A percentile compares a stretch with the other conserved stretches of the same genome.
Evolutionary conservation across 2,797 vertebrate species (phyloP).

Genomic region (Sebastes iracundus): DNA sequence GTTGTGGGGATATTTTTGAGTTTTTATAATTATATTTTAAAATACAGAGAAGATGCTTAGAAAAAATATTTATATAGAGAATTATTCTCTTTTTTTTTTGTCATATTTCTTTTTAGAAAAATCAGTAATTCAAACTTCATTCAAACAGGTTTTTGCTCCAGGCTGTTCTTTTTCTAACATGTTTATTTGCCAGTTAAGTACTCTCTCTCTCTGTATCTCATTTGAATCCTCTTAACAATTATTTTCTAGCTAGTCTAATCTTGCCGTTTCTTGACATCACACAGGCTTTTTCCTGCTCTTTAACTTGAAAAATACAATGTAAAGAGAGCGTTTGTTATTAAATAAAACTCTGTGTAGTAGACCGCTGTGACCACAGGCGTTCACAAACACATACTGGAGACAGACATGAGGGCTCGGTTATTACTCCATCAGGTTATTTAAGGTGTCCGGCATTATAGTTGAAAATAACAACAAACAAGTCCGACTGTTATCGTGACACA

Average conservation of each 20-base stretch:
- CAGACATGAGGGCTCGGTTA: slow-evolving; percentile 43
- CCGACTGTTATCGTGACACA: slow-evolving; percentile 74
- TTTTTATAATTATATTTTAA: slow-evolving; percentile 31
- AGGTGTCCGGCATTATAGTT: slow-evolving; percentile 63
- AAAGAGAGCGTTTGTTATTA: slow-evolving; percentile 23
- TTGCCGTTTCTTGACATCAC: slow-evolving; percentile 14
- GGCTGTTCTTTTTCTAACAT: slow-evolving; percentile 35
- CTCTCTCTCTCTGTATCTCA: slow-evolving; percentile 15
- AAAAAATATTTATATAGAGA: slow-evolving; percentile 11
- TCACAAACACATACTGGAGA: slow-evolving; percentile 57
- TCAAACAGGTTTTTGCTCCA: slow-evolving; percentile 25
- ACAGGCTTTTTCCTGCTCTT: slow-evolving; percentile 5
- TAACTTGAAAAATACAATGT: slow-evolving; percentile 24
- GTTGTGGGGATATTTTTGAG: slow-evolving; percentile 19
- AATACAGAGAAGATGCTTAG: slow-evolving; percentile 2
- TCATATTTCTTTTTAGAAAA: slow-evolving; percentile 16
- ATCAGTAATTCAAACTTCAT: slow-evolving; percentile 23
- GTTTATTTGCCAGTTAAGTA: slow-evolving; percentile 16
- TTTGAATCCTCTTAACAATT: slow-evolving; percentile 23
- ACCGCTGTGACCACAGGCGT: slow-evolving; percentile 60
- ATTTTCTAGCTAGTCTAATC: background rate
- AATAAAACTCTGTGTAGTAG: slow-evolving; percentile 38
- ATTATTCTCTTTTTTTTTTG: slow-evolving; percentile 19
- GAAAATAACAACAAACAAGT: slow-evolving; percentile 75
- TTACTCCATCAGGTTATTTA: slow-evolving; percentile 65